These are phyloP conservation scores for Crenuchus spilurus DNA, from an alignment of 2,797 vertebrate genomes.

Conservation along the genomic window DNA sequence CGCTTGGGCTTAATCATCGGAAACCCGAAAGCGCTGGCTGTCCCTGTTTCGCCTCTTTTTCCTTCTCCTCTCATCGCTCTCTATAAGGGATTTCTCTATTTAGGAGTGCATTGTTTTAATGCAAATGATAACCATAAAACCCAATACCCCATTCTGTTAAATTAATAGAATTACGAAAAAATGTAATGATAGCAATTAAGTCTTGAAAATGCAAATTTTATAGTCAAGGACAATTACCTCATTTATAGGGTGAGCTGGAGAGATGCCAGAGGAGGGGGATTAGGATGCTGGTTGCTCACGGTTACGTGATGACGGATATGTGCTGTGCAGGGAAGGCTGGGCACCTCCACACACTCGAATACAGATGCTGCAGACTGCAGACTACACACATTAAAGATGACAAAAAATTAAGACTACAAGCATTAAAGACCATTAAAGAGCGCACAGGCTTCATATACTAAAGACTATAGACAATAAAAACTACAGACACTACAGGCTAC, in stretches of 20 bases:
- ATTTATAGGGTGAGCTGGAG: conserved; percentile 99
- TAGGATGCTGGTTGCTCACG: conserved; percentile 95
- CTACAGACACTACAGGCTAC: background rate
- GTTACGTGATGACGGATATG: conserved; percentile 99
- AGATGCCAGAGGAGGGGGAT: conserved; percentile 99
- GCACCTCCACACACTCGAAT: conserved; percentile 70
- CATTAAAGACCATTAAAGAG: background rate
- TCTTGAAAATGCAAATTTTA: conserved; percentile 99
- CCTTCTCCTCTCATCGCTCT: conserved; percentile 20
- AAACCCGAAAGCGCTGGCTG: conserved; percentile 67
- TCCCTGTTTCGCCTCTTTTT: conserved; percentile 63
- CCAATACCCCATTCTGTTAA: conserved; percentile 99
- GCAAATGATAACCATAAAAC: conserved; percentile 99
- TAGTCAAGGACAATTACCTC: conserved; percentile 99
- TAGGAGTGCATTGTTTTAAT: conserved; percentile 95
- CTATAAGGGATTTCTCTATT: conserved; percentile 86
- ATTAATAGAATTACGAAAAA: conserved; percentile 99
- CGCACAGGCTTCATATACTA: background rate
- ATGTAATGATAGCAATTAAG: conserved; percentile 99
- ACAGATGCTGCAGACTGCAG: conserved; percentile 34
- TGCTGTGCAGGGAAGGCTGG: conserved; percentile 84
- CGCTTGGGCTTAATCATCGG: conserved; percentile 64
- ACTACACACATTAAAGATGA: background rate
- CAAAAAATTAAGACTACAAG: background rate
- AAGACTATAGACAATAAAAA: background rate